These are phyloP conservation scores for Drosophila longiperda DNA, from an alignment of 2,888 invertebrate species.

Conservation along the genomic window DNA sequence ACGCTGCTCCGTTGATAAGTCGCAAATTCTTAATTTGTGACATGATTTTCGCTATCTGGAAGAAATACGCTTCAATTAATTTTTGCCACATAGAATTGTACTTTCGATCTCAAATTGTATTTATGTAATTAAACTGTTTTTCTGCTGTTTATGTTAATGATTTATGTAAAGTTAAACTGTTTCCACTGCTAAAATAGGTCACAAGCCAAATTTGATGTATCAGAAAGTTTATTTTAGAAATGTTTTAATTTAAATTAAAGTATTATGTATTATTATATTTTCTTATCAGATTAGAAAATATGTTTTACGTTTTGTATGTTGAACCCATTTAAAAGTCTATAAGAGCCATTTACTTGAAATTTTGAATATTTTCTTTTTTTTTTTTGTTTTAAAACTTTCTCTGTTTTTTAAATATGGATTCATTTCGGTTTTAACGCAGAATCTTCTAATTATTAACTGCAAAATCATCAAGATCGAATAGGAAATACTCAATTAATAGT, in stretches of 20 bases:
- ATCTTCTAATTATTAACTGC: no score
- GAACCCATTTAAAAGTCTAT: no score
- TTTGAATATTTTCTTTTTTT: no score
- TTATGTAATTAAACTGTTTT: neutral
- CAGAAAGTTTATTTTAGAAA: neutral
- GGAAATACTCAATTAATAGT: no score
- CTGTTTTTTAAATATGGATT: no score
- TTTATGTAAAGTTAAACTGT: neutral
- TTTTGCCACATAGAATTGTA: neutral
- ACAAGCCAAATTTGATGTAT: neutral
- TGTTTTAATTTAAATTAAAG: neutral
- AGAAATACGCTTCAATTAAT: neutral
- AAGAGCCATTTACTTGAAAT: no score
- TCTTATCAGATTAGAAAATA: neutral
- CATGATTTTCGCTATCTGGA: slow-evolving; percentile 5
- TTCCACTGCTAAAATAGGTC: neutral
- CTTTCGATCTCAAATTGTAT: neutral
- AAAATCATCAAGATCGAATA: no score
- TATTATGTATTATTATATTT: neutral
- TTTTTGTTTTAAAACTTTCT: no score
- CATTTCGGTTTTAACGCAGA: no score
- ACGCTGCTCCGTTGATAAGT: slow-evolving; percentile 21
- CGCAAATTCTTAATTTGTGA: slow-evolving; percentile 1
- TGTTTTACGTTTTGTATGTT: neutral
- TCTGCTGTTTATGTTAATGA: neutral